phyloP scores from a whole-genome alignment of 1,140 invertebrate species.

The Drosophila fuyamai region DNA sequence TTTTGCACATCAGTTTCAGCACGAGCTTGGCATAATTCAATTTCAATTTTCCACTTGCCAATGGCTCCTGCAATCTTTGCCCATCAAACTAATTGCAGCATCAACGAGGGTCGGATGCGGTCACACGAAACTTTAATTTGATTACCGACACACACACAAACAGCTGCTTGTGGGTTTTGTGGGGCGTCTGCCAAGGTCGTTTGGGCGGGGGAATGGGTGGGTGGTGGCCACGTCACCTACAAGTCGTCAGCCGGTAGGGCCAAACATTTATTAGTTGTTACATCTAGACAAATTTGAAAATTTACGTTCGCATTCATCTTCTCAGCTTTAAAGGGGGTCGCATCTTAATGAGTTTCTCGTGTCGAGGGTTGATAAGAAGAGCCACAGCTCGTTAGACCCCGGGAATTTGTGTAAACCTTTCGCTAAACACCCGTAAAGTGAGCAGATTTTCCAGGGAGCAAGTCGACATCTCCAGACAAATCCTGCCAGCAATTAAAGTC shows the following conservation, averaged over 20 bases:
- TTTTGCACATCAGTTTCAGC: conserved; percentile 34
- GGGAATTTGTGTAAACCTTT: conserved; percentile 52
- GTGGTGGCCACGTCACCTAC: conserved; percentile 22
- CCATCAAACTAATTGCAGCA: conserved; percentile 63
- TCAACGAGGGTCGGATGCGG: conserved; percentile 56
- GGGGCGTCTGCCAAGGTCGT: conserved; percentile 16
- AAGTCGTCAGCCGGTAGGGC: conserved; percentile 51
- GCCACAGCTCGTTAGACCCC: conserved; percentile 32
- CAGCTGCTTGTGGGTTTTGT: conserved; percentile 39
- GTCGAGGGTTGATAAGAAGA: conserved; percentile 55
- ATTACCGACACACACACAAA: conserved; percentile 42
- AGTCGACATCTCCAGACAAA: neutral
- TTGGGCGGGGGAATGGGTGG: neutral
- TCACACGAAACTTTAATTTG: conserved; percentile 70
- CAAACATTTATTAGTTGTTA: conserved; percentile 76
- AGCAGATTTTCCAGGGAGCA: neutral
- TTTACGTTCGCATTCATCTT: conserved; percentile 57
- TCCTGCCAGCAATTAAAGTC: neutral
- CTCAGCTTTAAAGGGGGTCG: conserved; percentile 12
- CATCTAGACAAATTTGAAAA: conserved; percentile 66
- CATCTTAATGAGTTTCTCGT: conserved; percentile 70
- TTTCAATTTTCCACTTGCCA: conserved; percentile 59
- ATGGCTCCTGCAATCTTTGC: conserved; percentile 49
- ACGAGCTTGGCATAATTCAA: conserved; percentile 48
- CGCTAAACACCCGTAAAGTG: conserved; percentile 28